A percentile compares a stretch with the other conserved stretches of the same genome.
Conservation (phyloP, 2,888 invertebrate species). For the Dicranocentrus wangi region DNA sequence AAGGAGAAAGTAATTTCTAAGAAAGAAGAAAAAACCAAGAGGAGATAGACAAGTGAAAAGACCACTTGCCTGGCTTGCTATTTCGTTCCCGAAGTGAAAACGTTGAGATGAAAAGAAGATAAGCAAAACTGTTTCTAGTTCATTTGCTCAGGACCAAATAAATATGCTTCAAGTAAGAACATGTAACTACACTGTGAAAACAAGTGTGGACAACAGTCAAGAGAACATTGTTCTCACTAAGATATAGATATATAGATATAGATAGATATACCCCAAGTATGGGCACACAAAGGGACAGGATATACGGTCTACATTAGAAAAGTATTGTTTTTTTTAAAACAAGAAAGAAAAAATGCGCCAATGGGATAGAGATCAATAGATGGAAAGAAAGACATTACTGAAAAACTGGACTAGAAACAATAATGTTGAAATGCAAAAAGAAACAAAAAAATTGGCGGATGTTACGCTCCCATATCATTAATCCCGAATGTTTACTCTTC, state of each 20-base stretch:
- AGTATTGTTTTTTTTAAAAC: too few relatives aligned
- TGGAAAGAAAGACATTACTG: too few relatives aligned
- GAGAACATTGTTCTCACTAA: conserved; percentile 4
- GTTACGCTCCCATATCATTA: too few relatives aligned
- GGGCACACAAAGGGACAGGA: too few relatives aligned
- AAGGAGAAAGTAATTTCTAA: conserved; percentile 50
- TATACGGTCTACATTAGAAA: too few relatives aligned
- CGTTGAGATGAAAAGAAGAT: conserved; percentile 53
- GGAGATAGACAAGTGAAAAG: conserved; percentile 49
- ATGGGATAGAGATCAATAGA: too few relatives aligned
- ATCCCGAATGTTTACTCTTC: too few relatives aligned
- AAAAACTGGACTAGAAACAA: too few relatives aligned
- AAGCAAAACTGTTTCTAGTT: conserved; percentile 63
- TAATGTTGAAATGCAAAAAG: too few relatives aligned
- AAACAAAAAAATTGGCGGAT: too few relatives aligned
- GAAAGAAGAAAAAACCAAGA: conserved; percentile 9
- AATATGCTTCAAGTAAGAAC: conserved; percentile 58
- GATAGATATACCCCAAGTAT: too few relatives aligned
- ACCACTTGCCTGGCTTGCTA: conserved; percentile 47
- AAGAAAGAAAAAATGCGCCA: too few relatives aligned
- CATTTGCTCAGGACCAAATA: conserved; percentile 62
- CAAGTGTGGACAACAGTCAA: conserved; percentile 12
- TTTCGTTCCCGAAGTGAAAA: conserved; percentile 30
- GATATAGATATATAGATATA: background rate
- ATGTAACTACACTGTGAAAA: background rate